phyloP scores from a whole-genome alignment of 2,888 invertebrate genomes.

The Pammene aurita region DNA sequence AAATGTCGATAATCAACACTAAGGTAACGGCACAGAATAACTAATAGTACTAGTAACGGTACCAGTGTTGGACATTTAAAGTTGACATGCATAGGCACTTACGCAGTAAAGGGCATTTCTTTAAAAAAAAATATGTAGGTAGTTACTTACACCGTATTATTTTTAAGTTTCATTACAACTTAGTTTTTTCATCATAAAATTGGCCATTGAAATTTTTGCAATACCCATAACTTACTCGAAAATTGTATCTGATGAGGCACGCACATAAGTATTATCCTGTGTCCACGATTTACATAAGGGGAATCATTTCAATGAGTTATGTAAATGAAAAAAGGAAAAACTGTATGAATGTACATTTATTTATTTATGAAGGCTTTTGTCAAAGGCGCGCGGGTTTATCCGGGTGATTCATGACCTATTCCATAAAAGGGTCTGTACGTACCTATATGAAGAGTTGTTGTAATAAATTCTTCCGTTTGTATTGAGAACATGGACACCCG shows the following conservation, averaged over 20 bases:
- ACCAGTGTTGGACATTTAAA: too few species aligned
- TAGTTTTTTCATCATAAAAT: too few species aligned
- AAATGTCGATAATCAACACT: too few species aligned
- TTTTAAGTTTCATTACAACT: too few species aligned
- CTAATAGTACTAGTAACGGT: too few species aligned
- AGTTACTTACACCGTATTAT: too few species aligned
- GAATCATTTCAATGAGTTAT: constrained; percentile 57
- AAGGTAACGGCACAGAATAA: too few species aligned
- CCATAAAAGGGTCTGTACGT: constrained; percentile 69
- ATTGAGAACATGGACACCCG: constrained; percentile 45
- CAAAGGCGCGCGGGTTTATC: constrained; percentile 68
- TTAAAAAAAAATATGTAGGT: too few species aligned
- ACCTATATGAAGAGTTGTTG: constrained; percentile 68
- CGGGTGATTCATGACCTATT: constrained; percentile 72
- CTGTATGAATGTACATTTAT: constrained; percentile 64
- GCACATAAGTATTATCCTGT: constrained; percentile 51
- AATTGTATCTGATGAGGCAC: neutral
- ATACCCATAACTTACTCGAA: neutral
- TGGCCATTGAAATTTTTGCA: too few species aligned
- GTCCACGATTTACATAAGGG: constrained; percentile 58
- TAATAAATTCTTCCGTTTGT: constrained; percentile 68
- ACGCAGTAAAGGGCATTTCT: too few species aligned
- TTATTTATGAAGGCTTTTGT: constrained; percentile 73
- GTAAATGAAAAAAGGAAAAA: constrained; percentile 51
- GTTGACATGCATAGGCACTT: too few species aligned